phyloP scores from a whole-genome alignment of 1,140 invertebrate species.

The Euwallacea similis region DNA sequence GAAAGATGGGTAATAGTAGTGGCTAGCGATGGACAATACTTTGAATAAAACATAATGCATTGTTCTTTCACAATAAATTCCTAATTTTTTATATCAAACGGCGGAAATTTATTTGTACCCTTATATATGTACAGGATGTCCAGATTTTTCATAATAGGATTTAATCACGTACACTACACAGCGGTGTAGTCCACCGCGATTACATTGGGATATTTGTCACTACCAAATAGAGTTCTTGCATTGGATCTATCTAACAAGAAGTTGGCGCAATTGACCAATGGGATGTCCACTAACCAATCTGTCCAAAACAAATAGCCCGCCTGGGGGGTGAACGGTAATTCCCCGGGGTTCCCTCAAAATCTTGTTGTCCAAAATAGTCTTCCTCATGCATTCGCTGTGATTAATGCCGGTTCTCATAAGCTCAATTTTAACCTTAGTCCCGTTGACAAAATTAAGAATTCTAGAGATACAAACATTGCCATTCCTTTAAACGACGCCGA shows the following conservation, averaged over 20 bases:
- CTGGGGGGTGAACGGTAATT: constrained; percentile 82
- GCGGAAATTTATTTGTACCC: too few species aligned
- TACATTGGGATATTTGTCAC: constrained; percentile 79
- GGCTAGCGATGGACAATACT: too few species aligned
- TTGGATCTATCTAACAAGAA: constrained; percentile 84
- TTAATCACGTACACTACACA: too few species aligned
- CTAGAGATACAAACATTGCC: constrained; percentile 93
- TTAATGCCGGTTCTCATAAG: constrained; percentile 73
- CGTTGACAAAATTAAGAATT: constrained; percentile 89
- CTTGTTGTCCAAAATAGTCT: constrained; percentile 72
- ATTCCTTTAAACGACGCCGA: constrained; percentile 88
- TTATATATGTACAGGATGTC: too few species aligned
- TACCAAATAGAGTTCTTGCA: constrained; percentile 69
- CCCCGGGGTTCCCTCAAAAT: constrained; percentile 80
- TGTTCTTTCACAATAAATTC: too few species aligned
- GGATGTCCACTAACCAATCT: constrained; percentile 81
- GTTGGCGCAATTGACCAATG: constrained; percentile 80
- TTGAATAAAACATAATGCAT: too few species aligned
- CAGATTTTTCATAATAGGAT: too few species aligned
- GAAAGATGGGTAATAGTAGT: too few species aligned
- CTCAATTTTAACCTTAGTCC: constrained; percentile 75
- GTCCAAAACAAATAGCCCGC: constrained; percentile 89
- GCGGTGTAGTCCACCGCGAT: constrained; percentile 82
- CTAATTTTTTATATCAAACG: too few species aligned
- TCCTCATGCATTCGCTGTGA: constrained; percentile 69